Base-by-base conservation (phyloP, 2,888 invertebrate genomes). In the Punctoribates punctum region DNA sequence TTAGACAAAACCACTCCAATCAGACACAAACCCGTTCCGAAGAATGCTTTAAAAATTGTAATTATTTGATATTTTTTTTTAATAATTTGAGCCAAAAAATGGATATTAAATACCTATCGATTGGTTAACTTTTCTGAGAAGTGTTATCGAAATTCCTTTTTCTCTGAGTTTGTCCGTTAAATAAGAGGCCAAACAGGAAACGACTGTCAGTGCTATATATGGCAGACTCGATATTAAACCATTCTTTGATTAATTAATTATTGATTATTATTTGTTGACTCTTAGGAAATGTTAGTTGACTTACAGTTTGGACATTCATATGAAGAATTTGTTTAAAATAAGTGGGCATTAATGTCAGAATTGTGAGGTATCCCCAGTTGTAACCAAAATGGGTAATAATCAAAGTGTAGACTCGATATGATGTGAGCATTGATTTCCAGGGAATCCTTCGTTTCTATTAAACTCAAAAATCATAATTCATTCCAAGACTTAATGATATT, bases 351-450 rank as follows among this genome's bases (percentile, higher is more conserved):
- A 91, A 91, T 0, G 93, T 93, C 1, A 93, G 86, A 79, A 93
- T 85, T 0, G 93, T 93, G 82, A 93, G 93, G 84, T 93, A 93
- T 5, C 93, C 93, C 93, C 93, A 93, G 84, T 93, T 93, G 83
- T 93, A 93, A 38, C 91, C 90, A 84, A 93, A 92, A 83, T 93
- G 93, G 0, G 93, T 91, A 1, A 70, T 42, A 1, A 91, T 82
- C 6, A 93, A 85, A 0, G 91, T 89, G 88, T 90, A 89, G 82
- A 91, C 87, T 0, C 90, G 90, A 1, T 87, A 79, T 0, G 90
- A 90, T 0, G 87, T 88, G 5, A 88, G 82, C n/a, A 91, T 89
- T 42, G 85, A 83, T n/a, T 81, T 81, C 93, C 93, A 93, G 0
- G 93, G 93, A n/a, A 77, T 74, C 38, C 8, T 13, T 1, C 3